These are phyloP conservation scores for Aphyosemion australe DNA, from an alignment of 2,113 vertebrate genomes.

Conservation along the genomic window DNA sequence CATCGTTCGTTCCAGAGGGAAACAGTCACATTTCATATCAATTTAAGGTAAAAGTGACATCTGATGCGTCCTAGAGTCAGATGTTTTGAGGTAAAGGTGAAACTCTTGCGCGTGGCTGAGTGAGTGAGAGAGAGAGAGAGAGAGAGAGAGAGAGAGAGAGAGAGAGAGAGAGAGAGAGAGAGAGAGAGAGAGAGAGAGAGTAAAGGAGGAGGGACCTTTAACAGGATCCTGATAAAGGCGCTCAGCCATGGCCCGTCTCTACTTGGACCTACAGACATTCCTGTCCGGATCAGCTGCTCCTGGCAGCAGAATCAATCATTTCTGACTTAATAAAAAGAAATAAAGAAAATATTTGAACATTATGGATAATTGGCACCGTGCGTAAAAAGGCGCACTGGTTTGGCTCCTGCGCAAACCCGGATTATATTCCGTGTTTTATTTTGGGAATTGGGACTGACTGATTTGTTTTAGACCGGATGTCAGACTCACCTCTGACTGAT, in stretches of 20 bases:
- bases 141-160: background rate
- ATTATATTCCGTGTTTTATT: background rate
- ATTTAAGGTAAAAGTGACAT: too few relatives aligned
- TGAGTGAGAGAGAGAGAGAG: background rate
- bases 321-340: too few relatives aligned
- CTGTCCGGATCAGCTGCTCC: background rate
- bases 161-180: background rate
- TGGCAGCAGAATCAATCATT: background rate
- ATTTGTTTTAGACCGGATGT: too few relatives aligned
- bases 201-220: slow-evolving; percentile 12
- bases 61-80: too few relatives aligned
- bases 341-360: background rate
- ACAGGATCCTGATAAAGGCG: slow-evolving; percentile 35
- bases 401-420: slow-evolving; percentile 2
- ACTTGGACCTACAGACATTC: background rate
- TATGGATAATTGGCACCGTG: slow-evolving; percentile 14
- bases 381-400: slow-evolving; percentile 30
- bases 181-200: background rate
- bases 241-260: slow-evolving; percentile 20
- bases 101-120: background rate
- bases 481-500: slow-evolving; percentile 25
- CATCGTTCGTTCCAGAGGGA: too few relatives aligned
- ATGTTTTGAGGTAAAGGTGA: too few relatives aligned
- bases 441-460: too few relatives aligned
- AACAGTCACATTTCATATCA: too few relatives aligned